Percentiles rank a stretch among this genome's conserved stretches.
phyloP scores from a whole-genome alignment of 2,888 invertebrate species.

The Adelphocoris suturalis region DNA sequence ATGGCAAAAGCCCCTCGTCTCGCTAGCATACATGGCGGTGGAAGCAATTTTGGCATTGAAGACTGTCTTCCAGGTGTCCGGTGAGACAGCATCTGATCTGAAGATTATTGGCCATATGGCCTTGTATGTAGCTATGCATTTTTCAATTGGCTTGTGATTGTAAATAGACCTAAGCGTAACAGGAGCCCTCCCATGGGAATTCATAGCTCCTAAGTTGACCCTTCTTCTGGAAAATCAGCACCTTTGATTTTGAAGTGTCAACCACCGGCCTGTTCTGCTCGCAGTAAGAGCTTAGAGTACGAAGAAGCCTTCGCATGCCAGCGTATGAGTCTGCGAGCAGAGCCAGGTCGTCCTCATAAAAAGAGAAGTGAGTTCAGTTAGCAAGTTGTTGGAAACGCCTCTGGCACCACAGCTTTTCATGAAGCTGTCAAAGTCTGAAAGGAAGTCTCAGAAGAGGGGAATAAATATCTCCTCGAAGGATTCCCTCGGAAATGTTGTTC shows the following conservation, averaged over 20 bases:
- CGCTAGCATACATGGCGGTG: too few species aligned
- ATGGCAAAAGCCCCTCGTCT: too few species aligned
- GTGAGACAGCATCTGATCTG: too few species aligned
- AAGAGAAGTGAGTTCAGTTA: not conserved
- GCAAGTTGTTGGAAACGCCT: not conserved
- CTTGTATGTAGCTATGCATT: too few species aligned
- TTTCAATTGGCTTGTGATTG: too few species aligned
- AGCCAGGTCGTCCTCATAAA: conserved; percentile 49
- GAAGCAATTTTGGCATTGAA: too few species aligned
- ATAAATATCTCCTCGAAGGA: conserved; percentile 18
- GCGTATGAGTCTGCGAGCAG: conserved; percentile 45
- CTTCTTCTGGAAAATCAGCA: conserved; percentile 43
- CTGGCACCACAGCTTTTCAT: not conserved
- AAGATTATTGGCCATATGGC: too few species aligned
- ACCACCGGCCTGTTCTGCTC: not conserved
- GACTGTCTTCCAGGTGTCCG: too few species aligned
- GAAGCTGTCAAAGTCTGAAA: conserved; percentile 44
- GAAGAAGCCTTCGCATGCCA: conserved; percentile 8
- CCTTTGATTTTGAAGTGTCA: conserved; percentile 33
- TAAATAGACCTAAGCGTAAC: too few species aligned
- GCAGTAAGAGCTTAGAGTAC: conserved; percentile 17
- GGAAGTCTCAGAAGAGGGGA: conserved; percentile 17
- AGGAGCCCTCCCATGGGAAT: conserved; percentile 1
- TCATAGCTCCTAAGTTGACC: not conserved
- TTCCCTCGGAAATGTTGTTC: not conserved